Base-by-base conservation (phyloP, 2,888 invertebrate species). In the Cephus pulcher region DNA sequence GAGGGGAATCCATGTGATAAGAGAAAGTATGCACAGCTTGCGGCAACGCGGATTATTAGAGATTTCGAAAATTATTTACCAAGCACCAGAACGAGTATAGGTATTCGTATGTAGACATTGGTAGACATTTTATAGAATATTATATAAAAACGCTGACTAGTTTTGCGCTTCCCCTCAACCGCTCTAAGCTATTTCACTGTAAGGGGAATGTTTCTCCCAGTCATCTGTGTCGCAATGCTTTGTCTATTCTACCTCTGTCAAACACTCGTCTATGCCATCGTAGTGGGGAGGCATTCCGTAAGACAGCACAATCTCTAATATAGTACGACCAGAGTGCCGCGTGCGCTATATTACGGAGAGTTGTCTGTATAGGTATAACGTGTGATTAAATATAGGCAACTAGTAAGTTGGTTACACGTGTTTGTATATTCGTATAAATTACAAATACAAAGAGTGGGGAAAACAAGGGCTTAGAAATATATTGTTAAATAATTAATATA, bases 401-500 rank as follows among this genome's bases (percentile, higher is more conserved):
- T 23, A 0, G 56, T 56, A 23, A 23, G 56, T 56, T 56, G 56
- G 56, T 56, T 56, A 56, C 56, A 56, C 56, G 56, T 56, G 56
- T 56, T 56, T 23, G 56, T 56, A 56, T 56, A 56, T 56, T 56
- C 56, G 9, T 56, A 56, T 56, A 56, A 56, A 56, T 56, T 56
- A 56, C 56, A 56, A 56, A 56, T 56, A 56, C 56, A 56, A 56
- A 56, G 56, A 56, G 23, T 56, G 56, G 79, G 79, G 81, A 80
- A 78, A 82, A 82, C 69, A 77, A 77, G 37, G 68, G 73, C 69
- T 83, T 76, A 80, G 78, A 80, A 56, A 74, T 73, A 76, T 56
- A 23, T 73, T 77, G 70, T 71, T 77, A 77, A 77, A 79, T 79
- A 75, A 75, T 77, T 82, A 86, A 82, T 74, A 80, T 68, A 81